Evolutionary conservation across 2,888 invertebrate genomes (phyloP).

Genomic region (Ophion costatus): DNA sequence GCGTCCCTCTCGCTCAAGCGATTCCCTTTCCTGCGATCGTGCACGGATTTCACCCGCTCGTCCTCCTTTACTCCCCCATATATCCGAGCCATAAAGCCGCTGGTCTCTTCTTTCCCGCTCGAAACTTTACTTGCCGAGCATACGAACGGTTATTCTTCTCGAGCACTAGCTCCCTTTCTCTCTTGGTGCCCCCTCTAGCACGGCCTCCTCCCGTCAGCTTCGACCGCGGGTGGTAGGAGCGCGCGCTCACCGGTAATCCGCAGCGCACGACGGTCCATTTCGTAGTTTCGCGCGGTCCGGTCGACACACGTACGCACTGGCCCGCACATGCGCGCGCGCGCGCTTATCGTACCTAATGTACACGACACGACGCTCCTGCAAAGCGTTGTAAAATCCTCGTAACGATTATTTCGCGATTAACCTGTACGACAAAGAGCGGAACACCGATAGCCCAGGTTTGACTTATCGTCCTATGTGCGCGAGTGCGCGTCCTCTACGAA

Average conservation of each 20-base stretch:
- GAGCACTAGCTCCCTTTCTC: slow-evolving; percentile 27
- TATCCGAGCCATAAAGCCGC: slow-evolving; percentile 15
- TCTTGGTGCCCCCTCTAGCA: slow-evolving; percentile 27
- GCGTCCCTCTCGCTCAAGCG: slow-evolving; percentile 47
- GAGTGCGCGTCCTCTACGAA: too few species aligned
- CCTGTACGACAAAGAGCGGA: neutral
- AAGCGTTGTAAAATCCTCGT: neutral
- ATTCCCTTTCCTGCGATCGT: slow-evolving; percentile 57
- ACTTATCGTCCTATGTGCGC: too few species aligned
- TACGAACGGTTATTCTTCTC: slow-evolving; percentile 25
- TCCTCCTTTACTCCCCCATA: slow-evolving; percentile 64
- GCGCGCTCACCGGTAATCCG: slow-evolving; percentile 65
- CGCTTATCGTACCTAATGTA: slow-evolving; percentile 7
- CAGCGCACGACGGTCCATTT: slow-evolving; percentile 68
- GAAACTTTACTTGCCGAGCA: slow-evolving; percentile 17
- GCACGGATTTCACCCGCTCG: slow-evolving; percentile 39
- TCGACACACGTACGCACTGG: slow-evolving; percentile 51
- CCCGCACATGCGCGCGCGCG: slow-evolving; percentile 41
- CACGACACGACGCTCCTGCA: neutral
- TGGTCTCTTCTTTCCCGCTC: slow-evolving; percentile 1
- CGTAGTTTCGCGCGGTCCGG: slow-evolving; percentile 69
- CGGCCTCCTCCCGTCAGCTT: slow-evolving; percentile 22
- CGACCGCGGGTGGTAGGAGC: slow-evolving; percentile 30
- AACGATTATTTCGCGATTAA: neutral
- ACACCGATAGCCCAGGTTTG: too few species aligned